A percentile compares a stretch with the other conserved stretches of the same genome.
Conservation (phyloP, 2,888 invertebrate genomes). For the Vanessa cardui region DNA sequence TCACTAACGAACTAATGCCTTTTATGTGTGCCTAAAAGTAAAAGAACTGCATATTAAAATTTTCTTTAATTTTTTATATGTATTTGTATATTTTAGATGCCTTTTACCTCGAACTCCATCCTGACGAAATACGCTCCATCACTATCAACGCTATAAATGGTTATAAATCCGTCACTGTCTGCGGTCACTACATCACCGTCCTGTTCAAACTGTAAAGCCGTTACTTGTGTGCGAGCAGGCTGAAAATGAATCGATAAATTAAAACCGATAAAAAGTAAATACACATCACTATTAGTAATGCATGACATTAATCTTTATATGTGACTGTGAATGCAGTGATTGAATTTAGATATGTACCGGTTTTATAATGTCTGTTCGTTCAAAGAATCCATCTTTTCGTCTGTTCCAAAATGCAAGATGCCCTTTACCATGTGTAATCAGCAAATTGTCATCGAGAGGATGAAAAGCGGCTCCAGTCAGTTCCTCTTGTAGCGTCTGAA, state of each 20-base stretch:
- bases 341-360: constrained; percentile 79
- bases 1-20: constrained; percentile 92
- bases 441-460: constrained; percentile 94
- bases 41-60: not conserved
- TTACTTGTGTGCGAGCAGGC: constrained; percentile 92
- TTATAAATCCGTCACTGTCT: constrained; percentile 95
- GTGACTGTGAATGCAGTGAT: not conserved
- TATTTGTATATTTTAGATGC: not conserved
- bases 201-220: constrained; percentile 94
- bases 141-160: constrained; percentile 94
- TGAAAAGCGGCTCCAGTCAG: constrained; percentile 95
- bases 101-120: constrained; percentile 90
- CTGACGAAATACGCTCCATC: constrained; percentile 94
- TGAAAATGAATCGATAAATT: constrained; percentile 51
- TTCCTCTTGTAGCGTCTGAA: constrained; percentile 93
- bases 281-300: not conserved
- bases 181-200: constrained; percentile 96
- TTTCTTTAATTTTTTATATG: not conserved
- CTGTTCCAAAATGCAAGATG: constrained; percentile 97
- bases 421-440: constrained; percentile 95
- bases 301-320: not conserved
- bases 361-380: constrained; percentile 93
- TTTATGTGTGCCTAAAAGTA: constrained; percentile 88
- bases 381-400: constrained; percentile 94
- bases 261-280: no score